Percentiles rank a stretch among this genome's conserved stretches.
phyloP scores from a whole-genome alignment of 2,888 invertebrate species.

The Campaea margaritaria region DNA sequence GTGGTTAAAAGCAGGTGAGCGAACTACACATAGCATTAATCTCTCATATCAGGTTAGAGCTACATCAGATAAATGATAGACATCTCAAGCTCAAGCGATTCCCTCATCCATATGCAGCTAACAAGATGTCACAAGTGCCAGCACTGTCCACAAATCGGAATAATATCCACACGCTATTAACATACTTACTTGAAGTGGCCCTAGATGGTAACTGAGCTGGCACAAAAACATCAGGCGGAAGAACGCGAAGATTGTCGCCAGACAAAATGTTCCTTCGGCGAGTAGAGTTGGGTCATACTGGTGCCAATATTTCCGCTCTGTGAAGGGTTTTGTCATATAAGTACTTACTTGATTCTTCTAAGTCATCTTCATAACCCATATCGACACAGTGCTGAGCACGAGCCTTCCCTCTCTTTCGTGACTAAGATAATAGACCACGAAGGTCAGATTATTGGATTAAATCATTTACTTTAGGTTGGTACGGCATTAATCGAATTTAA shows the following conservation, averaged over 20 bases:
- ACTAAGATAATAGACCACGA: no score
- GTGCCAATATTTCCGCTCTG: conserved; percentile 88
- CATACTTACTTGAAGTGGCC: conserved; percentile 82
- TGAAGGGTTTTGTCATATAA: neutral
- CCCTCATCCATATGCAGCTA: conserved; percentile 19
- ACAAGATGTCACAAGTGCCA: conserved; percentile 16
- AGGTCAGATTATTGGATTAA: no score
- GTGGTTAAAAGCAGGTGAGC: no score
- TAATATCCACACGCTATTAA: conserved; percentile 15
- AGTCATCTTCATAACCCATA: no score
- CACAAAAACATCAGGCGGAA: conserved; percentile 87
- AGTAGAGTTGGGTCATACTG: conserved; percentile 87
- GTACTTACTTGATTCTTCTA: no score
- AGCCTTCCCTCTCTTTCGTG: no score
- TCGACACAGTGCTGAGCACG: no score
- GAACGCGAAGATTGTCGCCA: conserved; percentile 88
- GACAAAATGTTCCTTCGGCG: conserved; percentile 87
- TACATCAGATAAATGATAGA: conserved; percentile 9
- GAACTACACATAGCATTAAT: neutral
- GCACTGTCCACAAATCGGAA: conserved; percentile 10
- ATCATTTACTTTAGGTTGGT: no score
- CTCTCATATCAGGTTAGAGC: neutral
- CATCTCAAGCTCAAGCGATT: conserved; percentile 5
- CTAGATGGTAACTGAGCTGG: conserved; percentile 87
- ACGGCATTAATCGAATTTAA: no score